phyloP scores from a whole-genome alignment of 1,140 invertebrate genomes.

The Phymorhynchus buccinoides region DNA sequence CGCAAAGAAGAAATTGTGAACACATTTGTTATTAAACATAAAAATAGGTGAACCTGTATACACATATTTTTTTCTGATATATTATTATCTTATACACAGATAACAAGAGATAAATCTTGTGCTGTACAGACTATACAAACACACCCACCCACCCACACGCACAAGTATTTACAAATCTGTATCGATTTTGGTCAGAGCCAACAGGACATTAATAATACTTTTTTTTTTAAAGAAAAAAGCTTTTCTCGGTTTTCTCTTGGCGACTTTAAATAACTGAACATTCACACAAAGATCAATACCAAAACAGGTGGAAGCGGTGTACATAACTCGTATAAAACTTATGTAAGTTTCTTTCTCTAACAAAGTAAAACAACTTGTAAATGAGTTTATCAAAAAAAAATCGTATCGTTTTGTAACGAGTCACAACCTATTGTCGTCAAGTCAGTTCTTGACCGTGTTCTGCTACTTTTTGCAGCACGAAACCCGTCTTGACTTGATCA shows the following conservation, averaged over 20 bases:
- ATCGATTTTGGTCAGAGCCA: neutral
- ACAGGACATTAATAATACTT: neutral
- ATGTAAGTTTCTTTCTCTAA: neutral
- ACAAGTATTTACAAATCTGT: neutral
- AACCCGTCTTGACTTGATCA: slow-evolving; percentile 38
- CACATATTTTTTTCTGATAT: neutral
- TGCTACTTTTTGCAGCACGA: slow-evolving; percentile 27
- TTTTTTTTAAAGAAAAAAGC: neutral
- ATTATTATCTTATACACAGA: neutral
- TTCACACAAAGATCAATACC: neutral
- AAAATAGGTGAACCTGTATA: neutral
- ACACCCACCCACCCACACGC: neutral
- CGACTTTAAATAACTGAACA: neutral
- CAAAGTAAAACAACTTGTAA: neutral
- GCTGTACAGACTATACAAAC: no score
- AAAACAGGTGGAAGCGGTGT: neutral
- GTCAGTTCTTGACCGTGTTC: slow-evolving; percentile 7
- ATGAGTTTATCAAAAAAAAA: neutral
- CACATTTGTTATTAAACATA: neutral
- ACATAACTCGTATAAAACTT: neutral
- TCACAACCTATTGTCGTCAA: slow-evolving; percentile 34
- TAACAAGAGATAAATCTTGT: neutral
- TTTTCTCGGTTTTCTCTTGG: neutral
- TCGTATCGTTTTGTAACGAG: neutral
- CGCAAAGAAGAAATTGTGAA: neutral